Evolutionary conservation across 2,888 invertebrate species (phyloP).

Genomic region (Iselma pallidipennis): DNA sequence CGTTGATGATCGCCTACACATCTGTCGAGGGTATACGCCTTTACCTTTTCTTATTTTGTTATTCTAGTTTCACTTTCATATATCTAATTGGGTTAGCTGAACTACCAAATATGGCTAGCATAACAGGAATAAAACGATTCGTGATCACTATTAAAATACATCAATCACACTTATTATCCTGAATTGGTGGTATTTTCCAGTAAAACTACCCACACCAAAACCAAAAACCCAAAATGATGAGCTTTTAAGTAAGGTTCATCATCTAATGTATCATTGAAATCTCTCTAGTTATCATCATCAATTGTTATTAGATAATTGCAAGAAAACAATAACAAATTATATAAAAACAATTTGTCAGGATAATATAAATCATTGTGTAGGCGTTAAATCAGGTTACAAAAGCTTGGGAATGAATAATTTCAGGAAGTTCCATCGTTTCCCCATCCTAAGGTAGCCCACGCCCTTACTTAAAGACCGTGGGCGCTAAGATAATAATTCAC

Average conservation of each 20-base stretch:
- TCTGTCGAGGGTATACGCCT: conserved; percentile 11
- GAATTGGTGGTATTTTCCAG: conserved; percentile 9
- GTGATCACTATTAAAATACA: conserved; percentile 6
- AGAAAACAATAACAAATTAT: conserved; percentile 11
- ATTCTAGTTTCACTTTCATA: conserved; percentile 20
- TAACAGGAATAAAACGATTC: neutral
- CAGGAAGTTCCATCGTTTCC: conserved; percentile 37
- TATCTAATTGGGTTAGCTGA: conserved; percentile 18
- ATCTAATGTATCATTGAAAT: conserved; percentile 12
- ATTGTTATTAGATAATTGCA: conserved; percentile 4
- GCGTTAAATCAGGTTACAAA: conserved; percentile 8
- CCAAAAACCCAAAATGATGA: too few relatives aligned
- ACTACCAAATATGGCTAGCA: conserved; percentile 15
- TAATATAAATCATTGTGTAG: conserved; percentile 6
- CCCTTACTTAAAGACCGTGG: conserved; percentile 33
- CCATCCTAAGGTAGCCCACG: conserved; percentile 33
- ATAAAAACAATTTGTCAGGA: conserved; percentile 7
- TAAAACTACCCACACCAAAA: too few relatives aligned
- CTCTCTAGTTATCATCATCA: neutral
- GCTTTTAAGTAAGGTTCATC: too few relatives aligned
- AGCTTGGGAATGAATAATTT: conserved; percentile 27
- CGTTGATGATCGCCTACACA: conserved; percentile 13
- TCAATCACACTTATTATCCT: conserved; percentile 11
- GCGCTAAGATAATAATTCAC: conserved; percentile 18
- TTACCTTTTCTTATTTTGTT: conserved; percentile 4